Evolutionary conservation across 2,113 vertebrate species (phyloP).

Genomic region (Orientallactaga bullata): DNA sequence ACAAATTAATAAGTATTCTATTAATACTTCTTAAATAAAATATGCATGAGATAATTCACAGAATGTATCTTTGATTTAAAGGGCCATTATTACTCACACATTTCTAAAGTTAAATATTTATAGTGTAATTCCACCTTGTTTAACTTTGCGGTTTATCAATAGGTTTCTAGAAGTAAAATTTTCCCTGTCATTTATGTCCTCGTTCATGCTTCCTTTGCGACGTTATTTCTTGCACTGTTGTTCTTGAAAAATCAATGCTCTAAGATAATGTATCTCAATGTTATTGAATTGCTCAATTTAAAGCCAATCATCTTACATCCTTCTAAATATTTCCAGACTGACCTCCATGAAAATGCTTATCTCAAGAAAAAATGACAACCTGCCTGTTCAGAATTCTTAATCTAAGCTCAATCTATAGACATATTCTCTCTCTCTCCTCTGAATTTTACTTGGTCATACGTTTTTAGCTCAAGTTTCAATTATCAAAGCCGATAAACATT

Average conservation of each 20-base stretch:
- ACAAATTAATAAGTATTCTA: conserved; percentile 62
- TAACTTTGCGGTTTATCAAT: conserved; percentile 31
- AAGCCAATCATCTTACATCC: conserved; percentile 53
- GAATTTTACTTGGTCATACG: conserved; percentile 71
- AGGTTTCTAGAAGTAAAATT: conserved; percentile 21
- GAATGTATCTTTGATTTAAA: conserved; percentile 51
- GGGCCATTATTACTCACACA: conserved; percentile 31
- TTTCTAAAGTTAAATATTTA: conserved; percentile 64
- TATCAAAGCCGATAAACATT: conserved; percentile 70
- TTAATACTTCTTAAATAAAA: conserved; percentile 72
- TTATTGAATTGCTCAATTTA: conserved; percentile 49
- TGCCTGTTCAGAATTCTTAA: conserved; percentile 57
- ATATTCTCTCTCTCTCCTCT: conserved; percentile 57
- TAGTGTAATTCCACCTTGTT: conserved; percentile 19
- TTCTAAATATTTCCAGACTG: conserved; percentile 54
- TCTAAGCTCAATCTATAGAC: conserved; percentile 62
- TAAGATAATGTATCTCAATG: background rate
- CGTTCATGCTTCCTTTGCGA: conserved; percentile 32
- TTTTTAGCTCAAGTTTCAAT: conserved; percentile 73
- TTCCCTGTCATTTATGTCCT: background rate
- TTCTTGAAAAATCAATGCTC: conserved; percentile 28
- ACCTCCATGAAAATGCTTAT: conserved; percentile 53
- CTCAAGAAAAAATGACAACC: conserved; percentile 32
- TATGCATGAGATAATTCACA: conserved; percentile 64
- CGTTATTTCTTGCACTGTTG: background rate